phyloP scores from a whole-genome alignment of 2,797 vertebrate genomes.

The Leptoclinus maculatus region DNA sequence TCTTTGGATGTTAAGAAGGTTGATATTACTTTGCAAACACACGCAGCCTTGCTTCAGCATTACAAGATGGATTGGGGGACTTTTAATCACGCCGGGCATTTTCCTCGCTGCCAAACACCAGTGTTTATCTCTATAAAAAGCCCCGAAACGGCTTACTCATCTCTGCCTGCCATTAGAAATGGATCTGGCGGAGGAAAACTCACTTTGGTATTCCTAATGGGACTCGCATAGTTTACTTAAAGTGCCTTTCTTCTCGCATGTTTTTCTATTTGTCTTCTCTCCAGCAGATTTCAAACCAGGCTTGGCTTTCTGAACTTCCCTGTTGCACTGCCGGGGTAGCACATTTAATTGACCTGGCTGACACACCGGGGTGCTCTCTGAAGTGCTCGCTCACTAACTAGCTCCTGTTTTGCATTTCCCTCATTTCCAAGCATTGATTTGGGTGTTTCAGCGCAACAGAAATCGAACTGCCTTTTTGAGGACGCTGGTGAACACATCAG shows the following conservation, averaged over 20 bases:
- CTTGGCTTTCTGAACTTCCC: conserved; percentile 42
- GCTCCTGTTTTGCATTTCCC: conserved; percentile 81
- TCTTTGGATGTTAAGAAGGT: conserved; percentile 40
- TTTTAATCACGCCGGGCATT: conserved; percentile 69
- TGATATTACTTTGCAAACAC: conserved; percentile 53
- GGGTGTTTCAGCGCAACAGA: conserved; percentile 75
- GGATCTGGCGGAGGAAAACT: conserved; percentile 42
- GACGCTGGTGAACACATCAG: conserved; percentile 50
- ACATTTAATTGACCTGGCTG: conserved; percentile 72
- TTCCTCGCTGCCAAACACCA: conserved; percentile 63
- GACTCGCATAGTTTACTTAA: conserved; percentile 51
- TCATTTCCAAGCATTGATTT: conserved; percentile 82
- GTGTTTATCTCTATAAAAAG: conserved; percentile 61
- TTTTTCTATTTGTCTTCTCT: conserved; percentile 40
- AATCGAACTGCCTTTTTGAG: conserved; percentile 76
- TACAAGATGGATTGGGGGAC: conserved; percentile 58
- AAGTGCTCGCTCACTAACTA: conserved; percentile 77
- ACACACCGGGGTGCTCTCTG: conserved; percentile 63
- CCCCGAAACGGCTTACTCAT: conserved; percentile 68
- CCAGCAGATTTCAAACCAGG: conserved; percentile 49
- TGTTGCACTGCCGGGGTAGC: conserved; percentile 46
- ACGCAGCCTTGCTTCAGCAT: conserved; percentile 32
- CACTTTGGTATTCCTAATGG: conserved; percentile 41
- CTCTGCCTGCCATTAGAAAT: conserved; percentile 57
- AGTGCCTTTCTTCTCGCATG: conserved; percentile 33